Percentiles rank a stretch among this genome's conserved stretches.
These are phyloP conservation scores for Heliconius eleuchia DNA, from an alignment of 1,140 invertebrate genomes.

Conservation along the genomic window DNA sequence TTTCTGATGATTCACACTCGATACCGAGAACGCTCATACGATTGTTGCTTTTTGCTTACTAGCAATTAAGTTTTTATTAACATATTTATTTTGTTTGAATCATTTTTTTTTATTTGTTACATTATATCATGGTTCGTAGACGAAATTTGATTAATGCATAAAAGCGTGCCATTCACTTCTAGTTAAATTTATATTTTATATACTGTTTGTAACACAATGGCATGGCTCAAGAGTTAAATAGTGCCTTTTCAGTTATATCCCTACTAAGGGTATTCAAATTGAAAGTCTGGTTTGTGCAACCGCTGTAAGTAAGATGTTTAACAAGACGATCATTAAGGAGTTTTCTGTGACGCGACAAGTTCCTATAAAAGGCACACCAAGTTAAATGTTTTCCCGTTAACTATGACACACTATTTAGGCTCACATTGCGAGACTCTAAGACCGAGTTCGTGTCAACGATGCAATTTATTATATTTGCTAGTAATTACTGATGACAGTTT, in stretches of 20 bases:
- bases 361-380: slow-evolving; percentile 54
- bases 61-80: slow-evolving; percentile 41
- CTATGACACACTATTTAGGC: slow-evolving; percentile 38
- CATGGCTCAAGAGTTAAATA: background rate
- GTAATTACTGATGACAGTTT: slow-evolving; percentile 50
- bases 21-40: slow-evolving; percentile 51
- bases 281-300: slow-evolving; percentile 45
- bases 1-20: slow-evolving; percentile 56
- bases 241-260: slow-evolving; percentile 14
- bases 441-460: slow-evolving; percentile 37
- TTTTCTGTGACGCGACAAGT: slow-evolving; percentile 43
- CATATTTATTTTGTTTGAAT: slow-evolving; percentile 16
- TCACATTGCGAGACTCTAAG: slow-evolving; percentile 30
- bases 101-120: background rate
- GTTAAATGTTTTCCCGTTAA: slow-evolving; percentile 51
- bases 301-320: slow-evolving; percentile 46
- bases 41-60: slow-evolving; percentile 48
- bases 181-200: background rate
- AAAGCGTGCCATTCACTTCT: background rate
- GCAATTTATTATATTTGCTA: slow-evolving; percentile 52
- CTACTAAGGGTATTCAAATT: slow-evolving; percentile 44
- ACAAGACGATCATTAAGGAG: slow-evolving; percentile 51
- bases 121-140: background rate
- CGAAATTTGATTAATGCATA: background rate
- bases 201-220: background rate